A percentile compares a stretch with the other conserved stretches of the same genome.
Conservation (phyloP, 1,140 invertebrate species). For the Charaxes varanes region DNA sequence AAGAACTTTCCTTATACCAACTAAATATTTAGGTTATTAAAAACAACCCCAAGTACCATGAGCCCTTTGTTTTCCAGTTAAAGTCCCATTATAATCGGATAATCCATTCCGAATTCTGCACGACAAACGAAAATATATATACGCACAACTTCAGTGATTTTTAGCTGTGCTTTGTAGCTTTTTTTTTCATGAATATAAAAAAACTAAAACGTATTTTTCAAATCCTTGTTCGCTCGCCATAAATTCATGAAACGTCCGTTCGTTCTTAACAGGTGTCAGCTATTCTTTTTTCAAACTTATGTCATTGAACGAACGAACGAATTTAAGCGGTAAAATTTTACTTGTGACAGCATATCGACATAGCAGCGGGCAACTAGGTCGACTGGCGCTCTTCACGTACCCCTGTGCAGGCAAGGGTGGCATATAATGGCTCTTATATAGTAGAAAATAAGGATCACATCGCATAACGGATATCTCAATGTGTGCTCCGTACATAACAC, state of each 20-base stretch:
- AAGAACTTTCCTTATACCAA: no score
- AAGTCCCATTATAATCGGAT: no score
- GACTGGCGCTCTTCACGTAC: constrained; percentile 41
- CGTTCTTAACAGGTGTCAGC: background rate
- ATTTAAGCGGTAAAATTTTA: constrained; percentile 9
- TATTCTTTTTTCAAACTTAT: constrained; percentile 2
- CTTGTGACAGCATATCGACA: constrained; percentile 41
- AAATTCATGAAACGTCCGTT: constrained; percentile 1
- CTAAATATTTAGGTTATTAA: no score
- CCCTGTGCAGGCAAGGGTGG: constrained; percentile 1
- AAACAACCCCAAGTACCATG: no score
- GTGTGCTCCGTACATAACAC: background rate
- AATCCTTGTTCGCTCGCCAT: background rate
- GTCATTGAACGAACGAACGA: constrained; percentile 2
- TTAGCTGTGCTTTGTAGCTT: background rate
- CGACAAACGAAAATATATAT: no score
- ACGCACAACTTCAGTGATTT: no score
- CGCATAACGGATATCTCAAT: background rate
- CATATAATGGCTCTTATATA: constrained; percentile 8
- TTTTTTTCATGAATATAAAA: background rate
- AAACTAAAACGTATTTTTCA: background rate
- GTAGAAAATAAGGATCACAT: constrained; percentile 5
- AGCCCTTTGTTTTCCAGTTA: no score
- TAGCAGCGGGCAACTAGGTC: constrained; percentile 43
- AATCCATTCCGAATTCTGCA: no score